phyloP scores from a whole-genome alignment of 2,113 vertebrate genomes.

The Phalacrocorax pelagicus region DNA sequence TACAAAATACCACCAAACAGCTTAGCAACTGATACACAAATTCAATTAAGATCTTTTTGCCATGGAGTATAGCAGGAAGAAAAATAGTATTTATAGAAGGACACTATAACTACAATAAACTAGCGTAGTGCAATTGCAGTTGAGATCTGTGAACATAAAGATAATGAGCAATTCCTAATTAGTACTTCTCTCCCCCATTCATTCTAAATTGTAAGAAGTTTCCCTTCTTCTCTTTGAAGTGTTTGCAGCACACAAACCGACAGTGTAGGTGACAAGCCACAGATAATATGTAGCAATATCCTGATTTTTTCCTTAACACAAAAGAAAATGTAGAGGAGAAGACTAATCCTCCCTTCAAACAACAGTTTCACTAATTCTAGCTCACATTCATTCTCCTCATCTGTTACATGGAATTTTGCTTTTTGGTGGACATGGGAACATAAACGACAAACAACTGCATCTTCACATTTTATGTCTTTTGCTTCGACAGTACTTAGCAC shows the following conservation, averaged over 20 bases:
- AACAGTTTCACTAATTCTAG: neutral
- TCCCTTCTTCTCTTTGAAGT: neutral
- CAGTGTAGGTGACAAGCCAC: neutral
- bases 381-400: neutral
- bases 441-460: neutral
- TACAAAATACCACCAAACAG: neutral
- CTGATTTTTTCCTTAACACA: neutral
- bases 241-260: neutral
- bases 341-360: neutral
- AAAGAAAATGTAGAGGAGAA: neutral
- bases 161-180: neutral
- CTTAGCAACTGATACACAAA: neutral
- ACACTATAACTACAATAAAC: neutral
- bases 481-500: neutral
- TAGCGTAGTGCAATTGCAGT: neutral
- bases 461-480: neutral
- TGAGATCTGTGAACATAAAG: neutral
- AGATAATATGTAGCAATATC: neutral
- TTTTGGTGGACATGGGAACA: neutral
- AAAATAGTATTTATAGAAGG: neutral
- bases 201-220: neutral
- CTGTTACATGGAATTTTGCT: neutral
- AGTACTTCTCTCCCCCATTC: neutral
- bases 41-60: neutral
- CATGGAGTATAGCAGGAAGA: neutral